Conservation (phyloP, 2,113 vertebrate genomes). For the Sinocyclocheilus maitianheensis region DNA sequence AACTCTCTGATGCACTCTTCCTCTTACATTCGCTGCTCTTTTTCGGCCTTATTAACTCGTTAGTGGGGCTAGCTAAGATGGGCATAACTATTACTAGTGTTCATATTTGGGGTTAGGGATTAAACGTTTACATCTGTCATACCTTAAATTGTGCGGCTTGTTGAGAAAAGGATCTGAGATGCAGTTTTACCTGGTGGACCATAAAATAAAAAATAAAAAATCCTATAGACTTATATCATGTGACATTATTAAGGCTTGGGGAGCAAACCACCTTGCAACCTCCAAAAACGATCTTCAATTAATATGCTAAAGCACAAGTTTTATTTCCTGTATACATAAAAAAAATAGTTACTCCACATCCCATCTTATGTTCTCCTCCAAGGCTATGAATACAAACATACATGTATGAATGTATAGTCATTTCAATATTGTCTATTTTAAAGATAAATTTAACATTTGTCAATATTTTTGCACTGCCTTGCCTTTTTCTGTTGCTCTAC, state of each 20-base stretch:
- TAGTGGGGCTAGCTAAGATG: conserved; percentile 1
- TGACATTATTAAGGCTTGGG: not conserved
- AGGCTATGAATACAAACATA: not conserved
- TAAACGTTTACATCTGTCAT: conserved; percentile 2
- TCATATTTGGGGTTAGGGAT: not conserved
- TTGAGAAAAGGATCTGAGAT: not conserved
- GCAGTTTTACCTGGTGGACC: not conserved
- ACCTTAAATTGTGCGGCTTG: not conserved
- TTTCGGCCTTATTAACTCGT: not conserved
- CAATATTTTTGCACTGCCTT: too few relatives aligned
- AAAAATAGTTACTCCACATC: not conserved
- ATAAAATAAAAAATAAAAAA: not conserved
- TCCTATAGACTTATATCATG: not conserved
- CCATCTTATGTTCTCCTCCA: not conserved
- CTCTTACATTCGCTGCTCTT: not conserved
- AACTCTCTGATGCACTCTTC: not conserved
- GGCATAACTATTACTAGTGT: not conserved
- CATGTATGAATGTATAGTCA: not conserved
- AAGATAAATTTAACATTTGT: too few relatives aligned
- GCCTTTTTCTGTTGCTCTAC: too few relatives aligned
- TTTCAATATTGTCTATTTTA: not conserved
- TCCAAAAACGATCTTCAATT: not conserved
- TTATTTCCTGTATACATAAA: not conserved
- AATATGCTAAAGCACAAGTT: not conserved
- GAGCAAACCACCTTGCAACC: not conserved